phyloP scores from a whole-genome alignment of 2,888 invertebrate genomes.

The Platycheirus rosarum region DNA sequence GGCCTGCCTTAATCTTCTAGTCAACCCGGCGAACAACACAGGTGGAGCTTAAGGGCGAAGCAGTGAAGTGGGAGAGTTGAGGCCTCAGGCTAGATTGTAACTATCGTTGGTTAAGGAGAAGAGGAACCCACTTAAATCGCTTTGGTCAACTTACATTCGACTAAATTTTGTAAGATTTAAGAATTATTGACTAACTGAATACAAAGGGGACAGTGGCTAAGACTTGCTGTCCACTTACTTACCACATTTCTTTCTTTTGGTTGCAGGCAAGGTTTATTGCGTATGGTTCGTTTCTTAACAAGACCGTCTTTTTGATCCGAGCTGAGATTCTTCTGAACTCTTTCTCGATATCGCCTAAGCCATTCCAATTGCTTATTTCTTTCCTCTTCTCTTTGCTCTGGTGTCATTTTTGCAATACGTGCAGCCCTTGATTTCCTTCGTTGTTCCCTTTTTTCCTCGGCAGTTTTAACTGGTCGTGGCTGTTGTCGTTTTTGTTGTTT shows the following conservation, averaged over 20 bases:
- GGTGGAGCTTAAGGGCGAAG: too few relatives aligned
- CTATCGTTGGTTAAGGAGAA: too few relatives aligned
- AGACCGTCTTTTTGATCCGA: neutral
- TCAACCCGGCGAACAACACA: too few relatives aligned
- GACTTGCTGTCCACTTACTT: too few relatives aligned
- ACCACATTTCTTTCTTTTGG: neutral
- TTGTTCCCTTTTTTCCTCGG: neutral
- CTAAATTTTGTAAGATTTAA: too few relatives aligned
- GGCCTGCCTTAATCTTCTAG: too few relatives aligned
- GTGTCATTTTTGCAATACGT: neutral
- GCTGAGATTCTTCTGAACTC: neutral
- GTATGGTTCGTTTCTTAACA: neutral
- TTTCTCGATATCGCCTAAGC: neutral
- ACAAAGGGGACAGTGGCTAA: too few relatives aligned
- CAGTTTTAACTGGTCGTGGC: neutral
- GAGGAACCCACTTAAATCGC: too few relatives aligned
- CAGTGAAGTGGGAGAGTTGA: too few relatives aligned
- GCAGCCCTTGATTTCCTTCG: neutral
- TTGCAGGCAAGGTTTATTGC: neutral
- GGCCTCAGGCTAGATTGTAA: too few relatives aligned
- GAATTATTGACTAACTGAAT: too few relatives aligned
- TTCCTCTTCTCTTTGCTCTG: neutral
- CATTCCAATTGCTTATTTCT: neutral
- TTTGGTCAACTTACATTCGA: too few relatives aligned
- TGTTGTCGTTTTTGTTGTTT: neutral